A percentile compares a stretch with the other conserved stretches of the same genome.
Conservation (phyloP, 2,888 invertebrate genomes). For the Melieria picta region DNA sequence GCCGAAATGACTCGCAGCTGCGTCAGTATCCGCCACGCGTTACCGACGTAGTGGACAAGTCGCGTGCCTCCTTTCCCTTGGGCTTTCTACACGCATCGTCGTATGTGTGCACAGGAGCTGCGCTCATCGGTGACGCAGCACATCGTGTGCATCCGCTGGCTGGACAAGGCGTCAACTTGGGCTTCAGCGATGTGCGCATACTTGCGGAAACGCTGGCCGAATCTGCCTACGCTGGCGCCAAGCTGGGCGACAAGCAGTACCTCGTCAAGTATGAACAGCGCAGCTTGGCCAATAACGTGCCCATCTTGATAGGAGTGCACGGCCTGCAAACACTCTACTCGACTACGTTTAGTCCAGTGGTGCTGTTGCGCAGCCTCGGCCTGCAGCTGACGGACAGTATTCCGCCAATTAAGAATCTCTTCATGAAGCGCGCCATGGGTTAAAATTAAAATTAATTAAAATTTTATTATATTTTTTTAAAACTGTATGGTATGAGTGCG, state of each 20-base stretch:
- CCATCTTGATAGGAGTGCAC: slow-evolving; percentile 88
- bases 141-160: slow-evolving; percentile 95
- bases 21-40: slow-evolving; percentile 65
- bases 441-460: slow-evolving; percentile 39
- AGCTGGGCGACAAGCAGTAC: slow-evolving; percentile 76
- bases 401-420: slow-evolving; percentile 73
- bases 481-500: neutral
- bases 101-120: slow-evolving; percentile 85
- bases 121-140: slow-evolving; percentile 88
- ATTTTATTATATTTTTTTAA: neutral
- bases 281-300: slow-evolving; percentile 87
- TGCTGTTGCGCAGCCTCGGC: slow-evolving; percentile 84
- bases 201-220: slow-evolving; percentile 78
- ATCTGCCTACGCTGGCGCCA: slow-evolving; percentile 77
- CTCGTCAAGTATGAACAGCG: slow-evolving; percentile 85
- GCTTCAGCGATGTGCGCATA: slow-evolving; percentile 89
- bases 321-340: slow-evolving; percentile 86
- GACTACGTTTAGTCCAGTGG: slow-evolving; percentile 77
- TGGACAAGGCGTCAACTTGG: slow-evolving; percentile 97
- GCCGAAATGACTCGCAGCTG: slow-evolving; percentile 56
- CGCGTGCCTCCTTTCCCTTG: slow-evolving; percentile 89
- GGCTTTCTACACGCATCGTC: slow-evolving; percentile 89
- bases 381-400: slow-evolving; percentile 83
- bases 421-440: slow-evolving; percentile 61
- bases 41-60: slow-evolving; percentile 55